Conservation (phyloP, 2,888 invertebrate species). For the Leistus spinibarbis region DNA sequence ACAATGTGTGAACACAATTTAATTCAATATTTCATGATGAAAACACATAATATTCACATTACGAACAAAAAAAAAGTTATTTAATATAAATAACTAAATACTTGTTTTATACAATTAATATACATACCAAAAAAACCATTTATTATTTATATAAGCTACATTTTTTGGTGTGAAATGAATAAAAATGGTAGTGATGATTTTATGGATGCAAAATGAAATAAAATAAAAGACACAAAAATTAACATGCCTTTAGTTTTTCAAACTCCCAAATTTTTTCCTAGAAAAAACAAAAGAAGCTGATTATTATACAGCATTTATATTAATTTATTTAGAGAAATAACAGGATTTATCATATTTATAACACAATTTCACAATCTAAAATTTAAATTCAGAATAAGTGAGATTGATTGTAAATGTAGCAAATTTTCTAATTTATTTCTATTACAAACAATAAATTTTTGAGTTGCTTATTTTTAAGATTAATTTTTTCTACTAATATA, state of each 20-base stretch:
- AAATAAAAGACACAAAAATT: slow-evolving; percentile 53
- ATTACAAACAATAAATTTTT: not conserved
- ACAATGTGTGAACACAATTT: slow-evolving; percentile 13
- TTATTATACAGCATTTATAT: slow-evolving; percentile 33
- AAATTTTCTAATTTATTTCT: not conserved
- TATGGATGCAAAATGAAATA: slow-evolving; percentile 40
- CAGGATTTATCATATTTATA: not conserved
- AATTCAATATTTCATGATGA: not conserved
- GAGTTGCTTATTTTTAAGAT: not conserved
- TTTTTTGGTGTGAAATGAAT: not conserved
- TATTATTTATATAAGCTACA: not conserved
- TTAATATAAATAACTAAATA: slow-evolving; percentile 31
- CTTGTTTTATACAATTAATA: slow-evolving; percentile 4
- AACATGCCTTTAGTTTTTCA: slow-evolving; percentile 68
- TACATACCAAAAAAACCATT: slow-evolving; percentile 30
- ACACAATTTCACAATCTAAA: not conserved
- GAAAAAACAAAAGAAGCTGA: slow-evolving; percentile 56
- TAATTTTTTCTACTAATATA: not conserved
- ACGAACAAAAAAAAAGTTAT: not conserved
- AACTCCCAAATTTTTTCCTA: slow-evolving; percentile 65
- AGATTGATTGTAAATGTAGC: not conserved
- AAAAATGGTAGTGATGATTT: not conserved
- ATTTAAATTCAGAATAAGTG: not conserved
- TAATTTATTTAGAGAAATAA: not conserved
- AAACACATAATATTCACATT: not conserved